phyloP scores from a whole-genome alignment of 2,113 vertebrate genomes.

The Microtus ochrogaster region DNA sequence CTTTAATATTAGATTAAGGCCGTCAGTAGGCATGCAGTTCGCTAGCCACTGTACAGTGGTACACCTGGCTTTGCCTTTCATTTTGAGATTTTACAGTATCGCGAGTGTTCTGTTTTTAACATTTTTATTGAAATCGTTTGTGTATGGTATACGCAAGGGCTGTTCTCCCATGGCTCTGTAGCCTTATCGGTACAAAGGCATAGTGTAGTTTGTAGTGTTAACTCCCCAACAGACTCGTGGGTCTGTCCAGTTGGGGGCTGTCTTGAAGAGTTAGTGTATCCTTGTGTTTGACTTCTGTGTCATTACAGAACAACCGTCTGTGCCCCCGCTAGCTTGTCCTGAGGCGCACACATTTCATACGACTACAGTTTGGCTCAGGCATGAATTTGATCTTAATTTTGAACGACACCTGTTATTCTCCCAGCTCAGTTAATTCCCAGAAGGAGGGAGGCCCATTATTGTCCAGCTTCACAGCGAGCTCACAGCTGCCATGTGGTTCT shows the following conservation, averaged over 20 bases:
- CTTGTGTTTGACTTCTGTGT: too few relatives aligned
- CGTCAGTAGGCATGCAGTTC: not conserved
- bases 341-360: not conserved
- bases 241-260: not conserved
- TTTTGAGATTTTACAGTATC: not conserved
- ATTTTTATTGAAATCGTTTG: not conserved
- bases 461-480: not conserved
- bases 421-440: not conserved
- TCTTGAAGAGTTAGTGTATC: not conserved
- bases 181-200: not conserved
- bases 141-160: not conserved
- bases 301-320: too few relatives aligned
- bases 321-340: not conserved
- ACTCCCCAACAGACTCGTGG: accelerated
- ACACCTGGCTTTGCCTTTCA: not conserved
- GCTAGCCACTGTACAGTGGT: not conserved
- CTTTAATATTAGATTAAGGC: not conserved
- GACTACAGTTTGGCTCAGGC: not conserved
- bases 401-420: not conserved
- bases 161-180: accelerated
- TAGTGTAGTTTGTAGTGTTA: not conserved
- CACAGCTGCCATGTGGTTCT: not conserved
- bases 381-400: conserved; percentile 30
- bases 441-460: not conserved
- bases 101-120: not conserved